Conservation (phyloP, 2,113 vertebrate genomes). For the Columba janthina region DNA sequence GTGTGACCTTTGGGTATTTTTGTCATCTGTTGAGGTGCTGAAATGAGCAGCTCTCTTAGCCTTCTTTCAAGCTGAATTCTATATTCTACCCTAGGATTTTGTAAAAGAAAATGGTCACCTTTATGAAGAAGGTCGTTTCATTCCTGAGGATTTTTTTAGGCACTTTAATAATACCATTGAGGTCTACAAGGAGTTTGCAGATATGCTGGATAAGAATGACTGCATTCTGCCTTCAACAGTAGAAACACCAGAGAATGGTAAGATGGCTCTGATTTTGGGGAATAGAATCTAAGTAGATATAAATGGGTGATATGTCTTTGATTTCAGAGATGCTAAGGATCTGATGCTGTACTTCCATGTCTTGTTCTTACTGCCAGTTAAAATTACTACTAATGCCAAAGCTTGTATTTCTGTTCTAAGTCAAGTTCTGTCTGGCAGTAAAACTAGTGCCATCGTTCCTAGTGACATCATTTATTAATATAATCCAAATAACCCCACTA, state of each 20-base stretch:
- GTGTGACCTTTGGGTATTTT: neutral
- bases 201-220: constrained; percentile 65
- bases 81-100: constrained; percentile 65
- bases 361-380: neutral
- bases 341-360: neutral
- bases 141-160: constrained; percentile 79
- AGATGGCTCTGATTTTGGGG: constrained; percentile 5
- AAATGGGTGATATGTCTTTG: neutral
- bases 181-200: constrained; percentile 75
- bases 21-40: neutral
- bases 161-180: constrained; percentile 80
- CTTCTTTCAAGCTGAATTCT: neutral
- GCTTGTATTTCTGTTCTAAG: neutral
- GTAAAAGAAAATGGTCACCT: constrained; percentile 71
- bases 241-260: constrained; percentile 73
- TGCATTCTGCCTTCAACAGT: constrained; percentile 76
- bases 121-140: constrained; percentile 64
- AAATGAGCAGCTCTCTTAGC: neutral
- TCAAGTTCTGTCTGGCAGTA: neutral
- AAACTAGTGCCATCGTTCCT: neutral
- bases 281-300: neutral
- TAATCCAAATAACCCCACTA: neutral
- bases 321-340: neutral
- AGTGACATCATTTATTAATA: neutral
- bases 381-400: neutral